Evolutionary conservation across 2,888 invertebrate species (phyloP).

Genomic region (Cheilosia pagana): DNA sequence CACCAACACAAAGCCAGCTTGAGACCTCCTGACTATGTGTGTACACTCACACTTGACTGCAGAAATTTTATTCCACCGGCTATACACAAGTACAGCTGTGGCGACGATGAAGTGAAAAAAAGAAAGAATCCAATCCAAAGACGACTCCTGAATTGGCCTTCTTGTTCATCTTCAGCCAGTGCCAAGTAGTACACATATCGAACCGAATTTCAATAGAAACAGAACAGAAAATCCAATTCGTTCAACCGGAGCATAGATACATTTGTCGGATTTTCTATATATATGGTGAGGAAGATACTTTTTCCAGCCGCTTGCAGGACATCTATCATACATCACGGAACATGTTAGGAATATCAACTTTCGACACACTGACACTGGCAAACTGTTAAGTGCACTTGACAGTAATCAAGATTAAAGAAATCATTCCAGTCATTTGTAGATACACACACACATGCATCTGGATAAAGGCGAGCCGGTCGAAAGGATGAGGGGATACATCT

Average conservation of each 20-base stretch:
- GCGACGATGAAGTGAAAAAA: constrained; percentile 55
- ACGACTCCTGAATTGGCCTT: constrained; percentile 64
- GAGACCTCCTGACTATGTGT: constrained; percentile 5
- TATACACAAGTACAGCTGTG: constrained; percentile 1
- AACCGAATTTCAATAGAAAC: constrained; percentile 50
- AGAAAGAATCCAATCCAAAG: constrained; percentile 48
- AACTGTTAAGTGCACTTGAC: constrained; percentile 75
- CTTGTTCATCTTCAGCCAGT: constrained; percentile 62
- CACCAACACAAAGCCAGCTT: constrained; percentile 19
- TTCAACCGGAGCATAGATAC: constrained; percentile 62
- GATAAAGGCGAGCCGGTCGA: not conserved
- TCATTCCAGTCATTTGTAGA: constrained; percentile 71
- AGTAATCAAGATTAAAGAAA: constrained; percentile 74
- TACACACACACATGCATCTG: constrained; percentile 10
- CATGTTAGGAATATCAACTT: constrained; percentile 72
- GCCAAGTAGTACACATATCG: constrained; percentile 50
- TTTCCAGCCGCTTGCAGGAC: constrained; percentile 60
- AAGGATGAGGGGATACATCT: constrained; percentile 49
- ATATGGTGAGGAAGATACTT: not conserved
- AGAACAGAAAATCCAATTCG: constrained; percentile 58
- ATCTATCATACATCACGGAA: constrained; percentile 63
- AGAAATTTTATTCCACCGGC: constrained; percentile 51
- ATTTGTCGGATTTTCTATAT: constrained; percentile 55
- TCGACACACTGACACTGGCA: constrained; percentile 61
- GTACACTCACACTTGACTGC: constrained; percentile 42